A percentile compares a stretch with the other conserved stretches of the same genome.
Conservation (phyloP, 2,888 invertebrate genomes). For the Drosophila cognata region DNA sequence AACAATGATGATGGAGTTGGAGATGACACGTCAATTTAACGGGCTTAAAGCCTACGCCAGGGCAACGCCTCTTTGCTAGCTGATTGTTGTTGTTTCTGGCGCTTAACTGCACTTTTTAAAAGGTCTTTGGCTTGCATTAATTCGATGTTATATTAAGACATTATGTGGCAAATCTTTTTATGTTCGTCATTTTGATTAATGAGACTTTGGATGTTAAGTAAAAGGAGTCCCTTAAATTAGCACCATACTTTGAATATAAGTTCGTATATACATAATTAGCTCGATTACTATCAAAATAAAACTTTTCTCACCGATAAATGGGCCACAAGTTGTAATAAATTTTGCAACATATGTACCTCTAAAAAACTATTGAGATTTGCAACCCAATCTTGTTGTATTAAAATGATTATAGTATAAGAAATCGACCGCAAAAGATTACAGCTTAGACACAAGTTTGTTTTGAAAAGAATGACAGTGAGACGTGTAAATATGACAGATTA, state of each 20-base stretch:
- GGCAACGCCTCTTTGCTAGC: slow-evolving; percentile 45
- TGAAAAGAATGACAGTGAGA: neutral
- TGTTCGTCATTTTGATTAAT: neutral
- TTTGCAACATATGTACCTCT: neutral
- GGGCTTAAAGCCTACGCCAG: slow-evolving; percentile 50
- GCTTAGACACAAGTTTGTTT: neutral
- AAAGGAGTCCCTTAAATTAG: neutral
- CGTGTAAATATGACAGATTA: neutral
- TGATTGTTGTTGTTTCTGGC: slow-evolving; percentile 25
- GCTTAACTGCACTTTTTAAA: slow-evolving; percentile 49
- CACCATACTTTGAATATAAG: neutral
- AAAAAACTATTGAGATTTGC: neutral
- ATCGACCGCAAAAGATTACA: neutral
- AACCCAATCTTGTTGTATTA: neutral
- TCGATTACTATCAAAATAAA: neutral
- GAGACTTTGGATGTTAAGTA: neutral
- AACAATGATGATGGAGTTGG: slow-evolving; percentile 29
- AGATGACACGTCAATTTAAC: slow-evolving; percentile 47
- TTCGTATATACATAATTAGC: neutral
- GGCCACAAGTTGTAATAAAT: neutral
- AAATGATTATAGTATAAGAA: neutral
- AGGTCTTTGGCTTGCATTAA: slow-evolving; percentile 56
- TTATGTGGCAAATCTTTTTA: slow-evolving; percentile 28
- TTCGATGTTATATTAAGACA: slow-evolving; percentile 33
- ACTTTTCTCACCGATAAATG: neutral